phyloP scores from a whole-genome alignment of 2,888 invertebrate genomes.

The Eupeodes latifasciatus region DNA sequence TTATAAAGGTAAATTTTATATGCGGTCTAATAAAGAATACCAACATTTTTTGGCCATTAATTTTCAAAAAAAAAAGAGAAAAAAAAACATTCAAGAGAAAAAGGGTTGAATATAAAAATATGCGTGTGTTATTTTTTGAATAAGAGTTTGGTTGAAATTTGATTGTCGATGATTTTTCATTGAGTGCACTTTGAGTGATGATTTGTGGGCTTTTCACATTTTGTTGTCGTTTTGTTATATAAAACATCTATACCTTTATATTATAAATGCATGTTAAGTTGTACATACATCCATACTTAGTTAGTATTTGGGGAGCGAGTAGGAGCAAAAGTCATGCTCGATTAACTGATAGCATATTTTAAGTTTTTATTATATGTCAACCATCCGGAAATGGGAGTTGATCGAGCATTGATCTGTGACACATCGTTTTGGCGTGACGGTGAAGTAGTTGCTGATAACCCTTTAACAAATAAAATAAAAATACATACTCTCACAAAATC shows the following conservation, averaged over 20 bases:
- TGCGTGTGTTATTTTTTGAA: slow-evolving; percentile 16
- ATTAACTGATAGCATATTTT: slow-evolving; percentile 61
- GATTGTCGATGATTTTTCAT: slow-evolving; percentile 75
- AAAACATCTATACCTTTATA: not conserved
- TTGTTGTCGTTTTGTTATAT: slow-evolving; percentile 18
- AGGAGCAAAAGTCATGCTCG: slow-evolving; percentile 67
- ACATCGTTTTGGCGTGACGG: slow-evolving; percentile 57
- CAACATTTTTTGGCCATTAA: slow-evolving; percentile 68
- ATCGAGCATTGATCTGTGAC: slow-evolving; percentile 74
- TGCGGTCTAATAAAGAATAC: slow-evolving; percentile 72
- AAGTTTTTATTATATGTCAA: slow-evolving; percentile 71
- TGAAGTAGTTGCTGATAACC: slow-evolving; percentile 25
- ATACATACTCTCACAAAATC: not conserved
- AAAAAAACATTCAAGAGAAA: slow-evolving; percentile 18
- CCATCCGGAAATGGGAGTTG: slow-evolving; percentile 75
- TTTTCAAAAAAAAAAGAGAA: slow-evolving; percentile 27
- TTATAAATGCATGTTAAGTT: too few relatives aligned
- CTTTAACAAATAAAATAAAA: not conserved
- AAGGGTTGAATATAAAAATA: slow-evolving; percentile 53
- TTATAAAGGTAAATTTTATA: slow-evolving; percentile 25
- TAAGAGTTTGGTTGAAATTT: slow-evolving; percentile 46
- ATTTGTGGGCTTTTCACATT: slow-evolving; percentile 68
- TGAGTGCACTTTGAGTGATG: slow-evolving; percentile 74
- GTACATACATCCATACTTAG: too few relatives aligned
- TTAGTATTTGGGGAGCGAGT: slow-evolving; percentile 26